A percentile compares a stretch with the other conserved stretches of the same genome.
These are phyloP conservation scores for Neotoma lepida DNA, from an alignment of 2,113 vertebrate genomes.

Conservation along the genomic window DNA sequence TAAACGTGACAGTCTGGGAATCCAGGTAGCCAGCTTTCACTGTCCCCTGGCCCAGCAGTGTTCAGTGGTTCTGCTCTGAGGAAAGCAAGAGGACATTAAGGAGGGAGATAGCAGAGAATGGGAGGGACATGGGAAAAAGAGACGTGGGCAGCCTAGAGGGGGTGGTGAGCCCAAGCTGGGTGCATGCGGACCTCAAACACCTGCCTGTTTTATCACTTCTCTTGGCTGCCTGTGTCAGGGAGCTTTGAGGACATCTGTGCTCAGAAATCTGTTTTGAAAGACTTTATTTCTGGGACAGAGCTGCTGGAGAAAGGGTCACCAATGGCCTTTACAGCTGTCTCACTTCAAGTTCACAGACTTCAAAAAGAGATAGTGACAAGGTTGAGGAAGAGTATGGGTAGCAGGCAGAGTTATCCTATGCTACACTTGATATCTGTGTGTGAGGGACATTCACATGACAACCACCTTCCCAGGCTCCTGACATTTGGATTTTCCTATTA, in stretches of 20 bases:
- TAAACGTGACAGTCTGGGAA: neutral
- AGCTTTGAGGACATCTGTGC: neutral
- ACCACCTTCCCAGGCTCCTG: neutral
- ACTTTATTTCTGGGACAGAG: conserved; percentile 35
- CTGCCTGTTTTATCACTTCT: conserved; percentile 46
- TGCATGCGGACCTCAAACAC: neutral
- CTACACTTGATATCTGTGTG: too few species aligned
- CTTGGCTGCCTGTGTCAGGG: conserved; percentile 30
- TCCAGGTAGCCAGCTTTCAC: neutral
- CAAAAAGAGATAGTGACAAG: neutral
- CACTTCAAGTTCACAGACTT: neutral
- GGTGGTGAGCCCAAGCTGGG: neutral
- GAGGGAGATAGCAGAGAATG: neutral
- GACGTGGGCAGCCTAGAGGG: conserved; percentile 30
- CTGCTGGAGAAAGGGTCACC: neutral
- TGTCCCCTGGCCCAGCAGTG: neutral
- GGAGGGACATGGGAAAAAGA: neutral
- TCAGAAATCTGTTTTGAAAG: conserved; percentile 56
- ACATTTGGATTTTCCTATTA: neutral
- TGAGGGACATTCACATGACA: neutral
- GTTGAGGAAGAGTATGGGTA: neutral
- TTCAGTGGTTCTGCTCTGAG: neutral
- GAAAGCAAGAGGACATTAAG: neutral
- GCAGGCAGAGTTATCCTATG: neutral
- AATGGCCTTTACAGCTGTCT: neutral